These are phyloP conservation scores for Helleia helle DNA, from an alignment of 2,888 invertebrate species.

Conservation along the genomic window DNA sequence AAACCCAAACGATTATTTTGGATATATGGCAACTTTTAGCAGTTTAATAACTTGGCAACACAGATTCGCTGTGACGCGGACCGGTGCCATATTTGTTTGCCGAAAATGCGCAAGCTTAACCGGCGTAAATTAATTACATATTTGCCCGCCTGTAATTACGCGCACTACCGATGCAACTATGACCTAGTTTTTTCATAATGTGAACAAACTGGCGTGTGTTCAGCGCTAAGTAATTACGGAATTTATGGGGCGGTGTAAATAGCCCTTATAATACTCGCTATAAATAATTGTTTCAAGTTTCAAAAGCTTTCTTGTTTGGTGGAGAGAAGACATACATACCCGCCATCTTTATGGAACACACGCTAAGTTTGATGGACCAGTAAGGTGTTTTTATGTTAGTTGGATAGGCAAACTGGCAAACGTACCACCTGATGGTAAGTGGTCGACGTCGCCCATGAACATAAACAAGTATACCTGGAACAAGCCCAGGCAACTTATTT, in stretches of 20 bases:
- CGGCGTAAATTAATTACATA: conserved; percentile 51
- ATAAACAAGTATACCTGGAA: no score
- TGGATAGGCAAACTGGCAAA: no score
- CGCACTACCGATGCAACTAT: conserved; percentile 36
- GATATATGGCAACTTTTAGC: conserved; percentile 31
- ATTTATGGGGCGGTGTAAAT: conserved; percentile 25
- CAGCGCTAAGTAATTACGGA: conserved; percentile 33
- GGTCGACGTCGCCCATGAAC: no score
- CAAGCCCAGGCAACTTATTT: no score
- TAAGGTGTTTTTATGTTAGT: no score
- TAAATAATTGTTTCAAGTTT: no score
- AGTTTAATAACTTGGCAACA: conserved; percentile 27
- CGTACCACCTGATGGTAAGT: no score
- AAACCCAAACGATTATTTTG: conserved; percentile 31
- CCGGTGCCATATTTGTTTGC: conserved; percentile 33
- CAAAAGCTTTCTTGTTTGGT: no score
- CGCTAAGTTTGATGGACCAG: no score
- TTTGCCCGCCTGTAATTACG: conserved; percentile 49
- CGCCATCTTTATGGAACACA: no score
- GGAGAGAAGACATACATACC: no score
- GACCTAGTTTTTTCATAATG: conserved; percentile 42
- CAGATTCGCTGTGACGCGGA: conserved; percentile 18
- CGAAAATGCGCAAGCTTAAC: conserved; percentile 33
- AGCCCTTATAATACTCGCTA: conserved; percentile 12
- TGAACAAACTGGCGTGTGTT: conserved; percentile 24